phyloP scores from a whole-genome alignment of 2,113 vertebrate species.

The Rhabdornis inornatus region DNA sequence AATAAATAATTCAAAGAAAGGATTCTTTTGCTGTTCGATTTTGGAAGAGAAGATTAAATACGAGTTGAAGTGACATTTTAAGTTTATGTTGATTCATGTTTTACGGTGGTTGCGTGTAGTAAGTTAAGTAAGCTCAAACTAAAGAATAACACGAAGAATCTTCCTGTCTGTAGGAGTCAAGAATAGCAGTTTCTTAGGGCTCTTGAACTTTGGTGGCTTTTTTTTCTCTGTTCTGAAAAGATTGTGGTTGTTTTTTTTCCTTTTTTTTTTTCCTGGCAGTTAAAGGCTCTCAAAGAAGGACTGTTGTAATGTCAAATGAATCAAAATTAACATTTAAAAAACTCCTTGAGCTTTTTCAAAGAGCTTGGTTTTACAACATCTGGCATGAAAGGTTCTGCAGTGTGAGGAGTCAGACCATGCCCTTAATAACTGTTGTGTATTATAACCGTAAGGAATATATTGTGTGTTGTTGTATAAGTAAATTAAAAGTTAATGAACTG shows the following conservation, averaged over 20 bases:
- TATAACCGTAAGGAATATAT: neutral
- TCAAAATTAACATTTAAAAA: neutral
- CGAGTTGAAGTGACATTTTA: neutral
- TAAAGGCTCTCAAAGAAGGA: neutral
- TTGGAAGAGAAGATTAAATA: neutral
- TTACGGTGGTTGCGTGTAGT: neutral
- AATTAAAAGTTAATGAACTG: neutral
- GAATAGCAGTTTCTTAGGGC: neutral
- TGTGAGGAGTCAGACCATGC: neutral
- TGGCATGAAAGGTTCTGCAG: neutral
- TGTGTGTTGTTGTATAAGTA: neutral
- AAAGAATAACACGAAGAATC: neutral
- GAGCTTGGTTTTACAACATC: neutral
- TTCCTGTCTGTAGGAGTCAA: neutral
- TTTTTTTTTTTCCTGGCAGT: neutral
- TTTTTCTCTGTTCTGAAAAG: neutral
- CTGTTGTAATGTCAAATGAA: neutral
- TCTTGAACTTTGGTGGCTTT: neutral
- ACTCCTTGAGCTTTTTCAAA: neutral
- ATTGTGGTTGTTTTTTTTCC: fast-evolving
- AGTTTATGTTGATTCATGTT: neutral
- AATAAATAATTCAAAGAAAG: neutral
- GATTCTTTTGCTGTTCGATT: neutral
- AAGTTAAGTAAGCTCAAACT: neutral
- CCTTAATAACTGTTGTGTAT: neutral